Base-by-base conservation (phyloP, 2,888 invertebrate species). In the Amiota communis region DNA sequence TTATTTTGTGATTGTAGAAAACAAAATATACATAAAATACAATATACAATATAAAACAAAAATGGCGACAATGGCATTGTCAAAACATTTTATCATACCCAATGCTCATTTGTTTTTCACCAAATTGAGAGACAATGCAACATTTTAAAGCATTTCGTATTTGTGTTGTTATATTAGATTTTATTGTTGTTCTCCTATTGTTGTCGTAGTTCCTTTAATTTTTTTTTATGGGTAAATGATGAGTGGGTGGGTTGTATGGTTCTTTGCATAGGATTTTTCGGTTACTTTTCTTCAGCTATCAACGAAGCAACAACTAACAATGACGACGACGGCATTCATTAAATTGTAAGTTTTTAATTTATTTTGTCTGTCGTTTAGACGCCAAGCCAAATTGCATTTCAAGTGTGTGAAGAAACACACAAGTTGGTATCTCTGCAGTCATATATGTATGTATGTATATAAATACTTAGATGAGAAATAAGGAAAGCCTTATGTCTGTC, bases 281-380 rank as follows among this genome's bases (percentile, higher is more conserved):
- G 36, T 6, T 36, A 6, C 0, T 36, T 36, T 36, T 36, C 36
- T 36, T 6, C 36, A 4, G 6, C 36, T 36, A 0, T 36, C 36
- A 36, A 36, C 4, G 8, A 36, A 36, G 36, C 8, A 36, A 6
- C 1, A 36, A 36, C 36, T 36, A 2, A 36, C 36, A 36, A 59
- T 15, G 59, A n/a, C 9, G 59, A n/a, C 9, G 59, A 46, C 11
- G 63, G 17, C 23, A 63, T 63, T 46, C 46, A 63, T 68, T 68
- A 51, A 53, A 68, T 53, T 51, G 65, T 65, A 65, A 23, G 51
- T 51, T 53, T 68, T 68, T 51, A 51, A 68, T 68, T 68, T 68
- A 68, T 68, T 68, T 53, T 51, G 67, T 68, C 51, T 68, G 47
- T 23, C 51, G 13, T 53, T 53, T 53, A 65, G 67, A 68, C 17